Base-by-base conservation (phyloP, 2,888 invertebrate genomes). In the Helobdella robusta region DNA sequence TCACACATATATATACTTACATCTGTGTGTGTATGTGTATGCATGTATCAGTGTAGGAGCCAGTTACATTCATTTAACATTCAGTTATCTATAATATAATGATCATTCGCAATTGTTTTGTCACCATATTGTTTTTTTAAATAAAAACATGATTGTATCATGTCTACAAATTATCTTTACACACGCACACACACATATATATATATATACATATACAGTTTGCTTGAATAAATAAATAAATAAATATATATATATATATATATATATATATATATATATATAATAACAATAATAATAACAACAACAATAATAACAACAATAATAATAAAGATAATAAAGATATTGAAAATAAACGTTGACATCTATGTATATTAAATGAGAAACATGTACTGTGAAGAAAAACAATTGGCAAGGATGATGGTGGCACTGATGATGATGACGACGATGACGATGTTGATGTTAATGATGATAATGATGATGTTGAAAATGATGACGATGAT, bases 211-310 rank as follows among this genome's bases (percentile, higher is more conserved):
- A n/a, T n/a, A n/a, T n/a, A n/a, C n/a, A n/a, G n/a, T n/a, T n/a
- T n/a, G n/a, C n/a, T n/a, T n/a, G n/a, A n/a, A n/a, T n/a, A 23
- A 54, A 6, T 54, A 54, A 54, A 4, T 30, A 54, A n/a, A 54
- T 30, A 30, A 54, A 54, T 23, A 23, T 6, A 30, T 30, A 54
- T 25, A 54, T 25, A 30, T 30, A 54, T 5, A 54, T 25, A 18
- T 30, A 28, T 6, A 54, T 30, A 30, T 30, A 54, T 54, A 54
- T 30, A 6, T 4, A 23, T 20, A 54, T 30, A 30, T 30, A 23
- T 54, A 54, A 28, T 4, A 54, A 23, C 32, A 54, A 54, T 25
- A 54, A 54, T 20, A 54, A 28, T 5, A 54, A 54, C 8, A 23
- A 23, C 32, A 54, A 28, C 32, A 54, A 23, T 54, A 54, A 54